Evolutionary conservation across 2,113 vertebrate genomes (phyloP), one percentile per base, ranked within the genome.

Genomic region (Pseudolaguvia tuberculata): DNA sequence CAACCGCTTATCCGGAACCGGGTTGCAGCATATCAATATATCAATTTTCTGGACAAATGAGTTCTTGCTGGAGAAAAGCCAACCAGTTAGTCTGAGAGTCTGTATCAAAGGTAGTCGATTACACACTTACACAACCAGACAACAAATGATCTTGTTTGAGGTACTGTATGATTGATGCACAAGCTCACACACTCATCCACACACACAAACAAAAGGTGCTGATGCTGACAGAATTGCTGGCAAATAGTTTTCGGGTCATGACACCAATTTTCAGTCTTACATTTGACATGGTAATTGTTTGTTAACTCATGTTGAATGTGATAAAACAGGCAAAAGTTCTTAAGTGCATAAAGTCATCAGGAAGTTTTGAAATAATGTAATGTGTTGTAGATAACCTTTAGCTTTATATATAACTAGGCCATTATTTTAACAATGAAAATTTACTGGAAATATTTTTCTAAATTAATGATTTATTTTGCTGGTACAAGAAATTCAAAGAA

Each of bases 391-490:
- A 1, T 42, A 42, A 42, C 39, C 8, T 35, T 35, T 35, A 35
- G 3, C 6, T 35, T 35, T 35, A 35, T 35, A n/a, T n/a, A n/a
- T 35, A 35, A 35, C 6, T 35, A 35, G 3, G 31, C 6, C 6
- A 35, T 35, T 35, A 6, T 35, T 35, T 4, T 35, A 35, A 35
- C 6, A 4, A 35, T 35, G 31, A 42, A 42, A 17, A 17, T 59
- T 39, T 5, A 42, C 11, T 39, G 20, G 29, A 39, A 39, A 20
- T 56, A 47, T 77, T 83, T 56, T n/a, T 11, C 48, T 47, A 35
- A 45, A 59, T 48, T 51, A 31, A 39, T 80, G 70, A 80, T 88
- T 86, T 83, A 85, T 85, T 78, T 81, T 78, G 55, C 80, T 72
- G 80, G 76, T 68, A 18, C 10, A 59, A 21, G 52, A 23, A 29